Percentiles rank a stretch among this genome's conserved stretches.
Conservation (phyloP, 1,140 invertebrate genomes). For the Phenacoccus solenopsis region DNA sequence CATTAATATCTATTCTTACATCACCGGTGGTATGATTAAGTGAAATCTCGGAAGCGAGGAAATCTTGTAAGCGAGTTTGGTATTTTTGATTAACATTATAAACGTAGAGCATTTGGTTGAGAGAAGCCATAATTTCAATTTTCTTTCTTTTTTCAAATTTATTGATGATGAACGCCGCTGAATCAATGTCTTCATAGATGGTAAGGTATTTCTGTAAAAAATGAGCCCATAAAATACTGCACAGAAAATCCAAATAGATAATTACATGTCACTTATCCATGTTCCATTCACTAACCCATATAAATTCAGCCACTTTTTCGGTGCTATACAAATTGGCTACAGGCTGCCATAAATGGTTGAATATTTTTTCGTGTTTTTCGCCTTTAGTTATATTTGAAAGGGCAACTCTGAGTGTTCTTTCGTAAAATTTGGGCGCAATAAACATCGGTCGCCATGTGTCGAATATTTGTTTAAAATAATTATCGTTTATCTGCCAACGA, state of each 20-base stretch:
- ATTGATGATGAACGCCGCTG: background rate
- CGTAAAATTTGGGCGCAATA: background rate
- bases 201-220: background rate
- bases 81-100: background rate
- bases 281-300: background rate
- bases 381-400: background rate
- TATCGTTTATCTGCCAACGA: background rate
- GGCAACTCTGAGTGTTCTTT: background rate
- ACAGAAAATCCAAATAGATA: background rate
- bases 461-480: background rate
- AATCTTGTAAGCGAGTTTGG: background rate
- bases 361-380: background rate
- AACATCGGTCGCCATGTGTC: background rate
- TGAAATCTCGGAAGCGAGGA: background rate
- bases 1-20: background rate
- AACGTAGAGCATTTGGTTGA: background rate
- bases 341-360: background rate
- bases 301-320: background rate
- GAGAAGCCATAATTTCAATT: background rate
- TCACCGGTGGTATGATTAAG: background rate
- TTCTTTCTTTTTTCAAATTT: background rate
- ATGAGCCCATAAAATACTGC: background rate
- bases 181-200: background rate
- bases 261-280: background rate
- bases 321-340: background rate